These are phyloP conservation scores for Geophilus truncorum DNA, from an alignment of 2,888 invertebrate species.

Conservation along the genomic window DNA sequence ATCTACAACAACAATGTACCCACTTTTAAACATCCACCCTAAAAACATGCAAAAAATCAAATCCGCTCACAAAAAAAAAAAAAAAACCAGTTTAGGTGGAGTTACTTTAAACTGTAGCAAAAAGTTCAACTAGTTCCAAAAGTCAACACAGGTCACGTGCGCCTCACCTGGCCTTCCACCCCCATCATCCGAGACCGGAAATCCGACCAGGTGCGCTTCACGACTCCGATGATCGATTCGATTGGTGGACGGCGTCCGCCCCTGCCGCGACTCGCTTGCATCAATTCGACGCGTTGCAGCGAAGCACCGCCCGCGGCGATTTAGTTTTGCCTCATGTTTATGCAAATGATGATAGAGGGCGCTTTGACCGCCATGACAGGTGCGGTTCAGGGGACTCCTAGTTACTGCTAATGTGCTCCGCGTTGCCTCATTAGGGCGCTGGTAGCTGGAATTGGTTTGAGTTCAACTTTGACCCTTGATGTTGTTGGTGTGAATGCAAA, in stretches of 20 bases:
- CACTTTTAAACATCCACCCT: too few species aligned
- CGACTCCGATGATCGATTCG: background rate
- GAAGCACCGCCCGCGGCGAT: background rate
- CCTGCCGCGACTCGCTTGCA: background rate
- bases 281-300: background rate
- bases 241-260: background rate
- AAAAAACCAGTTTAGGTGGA: background rate
- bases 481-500: background rate
- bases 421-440: background rate
- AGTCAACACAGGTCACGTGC: slow-evolving; percentile 10
- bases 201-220: background rate
- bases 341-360: background rate
- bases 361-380: background rate
- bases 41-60: too few species aligned
- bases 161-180: background rate
- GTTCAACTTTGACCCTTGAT: background rate
- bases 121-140: background rate
- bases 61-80: background rate
- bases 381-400: background rate
- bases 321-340: background rate
- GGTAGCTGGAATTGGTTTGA: background rate
- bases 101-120: slow-evolving; percentile 4
- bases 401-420: background rate
- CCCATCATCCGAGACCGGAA: background rate
- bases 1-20: too few species aligned